A percentile compares a stretch with the other conserved stretches of the same genome.
phyloP scores from a whole-genome alignment of 2,888 invertebrate genomes.

The Empis livida region DNA sequence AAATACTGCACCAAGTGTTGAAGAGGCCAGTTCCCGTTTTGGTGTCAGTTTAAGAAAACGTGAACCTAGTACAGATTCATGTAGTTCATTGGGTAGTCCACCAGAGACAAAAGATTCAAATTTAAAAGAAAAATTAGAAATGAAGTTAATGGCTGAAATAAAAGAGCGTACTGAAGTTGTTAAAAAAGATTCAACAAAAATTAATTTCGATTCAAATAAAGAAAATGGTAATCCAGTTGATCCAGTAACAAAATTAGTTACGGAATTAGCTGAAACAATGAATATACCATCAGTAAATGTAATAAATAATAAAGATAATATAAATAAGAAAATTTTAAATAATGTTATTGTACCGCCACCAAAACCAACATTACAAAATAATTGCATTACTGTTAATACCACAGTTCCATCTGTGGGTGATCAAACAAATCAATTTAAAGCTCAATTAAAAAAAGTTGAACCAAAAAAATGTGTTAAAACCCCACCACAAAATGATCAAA shows the following conservation, averaged over 20 bases:
- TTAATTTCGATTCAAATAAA: slow-evolving; percentile 14
- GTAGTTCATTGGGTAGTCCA: slow-evolving; percentile 41
- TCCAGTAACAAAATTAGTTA: slow-evolving; percentile 68
- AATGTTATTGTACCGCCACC: slow-evolving; percentile 9
- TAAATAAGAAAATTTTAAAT: not conserved
- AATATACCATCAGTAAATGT: slow-evolving; percentile 42
- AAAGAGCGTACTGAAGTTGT: slow-evolving; percentile 63
- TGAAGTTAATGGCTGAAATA: slow-evolving; percentile 70
- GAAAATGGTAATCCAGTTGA: slow-evolving; percentile 40
- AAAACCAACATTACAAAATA: slow-evolving; percentile 13
- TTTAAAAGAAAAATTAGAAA: slow-evolving; percentile 71
- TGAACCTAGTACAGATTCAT: slow-evolving; percentile 47
- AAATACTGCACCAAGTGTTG: slow-evolving; percentile 52
- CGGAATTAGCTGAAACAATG: slow-evolving; percentile 73
- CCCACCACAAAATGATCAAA: slow-evolving; percentile 43
- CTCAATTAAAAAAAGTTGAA: slow-evolving; percentile 64
- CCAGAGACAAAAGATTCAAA: slow-evolving; percentile 27
- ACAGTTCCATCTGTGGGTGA: slow-evolving; percentile 22
- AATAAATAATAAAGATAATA: slow-evolving; percentile 7
- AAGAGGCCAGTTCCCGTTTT: slow-evolving; percentile 58
- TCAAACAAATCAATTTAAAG: slow-evolving; percentile 43
- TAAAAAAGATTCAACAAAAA: slow-evolving; percentile 41
- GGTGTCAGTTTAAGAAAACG: slow-evolving; percentile 56
- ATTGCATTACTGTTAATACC: slow-evolving; percentile 14
- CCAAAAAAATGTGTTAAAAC: slow-evolving; percentile 42